phyloP scores from a whole-genome alignment of 2,888 invertebrate species.

The Dryobota labecula region DNA sequence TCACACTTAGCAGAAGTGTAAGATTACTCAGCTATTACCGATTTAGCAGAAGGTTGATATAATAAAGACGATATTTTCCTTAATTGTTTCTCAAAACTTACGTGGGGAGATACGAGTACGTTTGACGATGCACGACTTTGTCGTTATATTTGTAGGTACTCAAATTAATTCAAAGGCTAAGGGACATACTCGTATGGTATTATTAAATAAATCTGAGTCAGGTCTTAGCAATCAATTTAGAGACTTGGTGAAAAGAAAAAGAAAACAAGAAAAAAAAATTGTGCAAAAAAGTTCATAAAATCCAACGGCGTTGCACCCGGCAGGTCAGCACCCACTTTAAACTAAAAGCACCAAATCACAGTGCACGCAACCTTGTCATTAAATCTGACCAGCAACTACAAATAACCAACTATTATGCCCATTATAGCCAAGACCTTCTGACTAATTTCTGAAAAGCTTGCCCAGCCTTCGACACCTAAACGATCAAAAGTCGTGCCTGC shows the following conservation, averaged over 20 bases:
- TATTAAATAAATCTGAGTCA: background rate
- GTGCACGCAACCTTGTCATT: constrained; percentile 53
- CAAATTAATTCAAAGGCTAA: background rate
- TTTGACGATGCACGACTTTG: constrained; percentile 3
- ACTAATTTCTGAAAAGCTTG: constrained; percentile 62
- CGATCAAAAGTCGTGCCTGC: constrained; percentile 68
- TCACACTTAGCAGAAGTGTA: background rate
- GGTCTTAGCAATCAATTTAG: background rate
- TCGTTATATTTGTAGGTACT: background rate
- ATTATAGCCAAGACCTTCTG: constrained; percentile 62
- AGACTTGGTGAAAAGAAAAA: too few relatives aligned
- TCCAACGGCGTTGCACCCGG: constrained; percentile 23
- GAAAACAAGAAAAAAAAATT: too few relatives aligned
- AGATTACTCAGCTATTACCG: background rate
- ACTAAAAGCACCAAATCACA: constrained; percentile 52
- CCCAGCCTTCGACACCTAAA: constrained; percentile 71
- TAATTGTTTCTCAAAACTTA: constrained; percentile 23
- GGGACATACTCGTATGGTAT: background rate
- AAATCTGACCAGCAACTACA: constrained; percentile 46
- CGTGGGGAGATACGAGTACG: constrained; percentile 1
- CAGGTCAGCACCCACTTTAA: constrained; percentile 44
- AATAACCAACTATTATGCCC: constrained; percentile 58
- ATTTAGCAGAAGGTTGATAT: constrained; percentile 3
- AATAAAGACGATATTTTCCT: constrained; percentile 41
- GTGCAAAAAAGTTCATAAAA: constrained; percentile 9